phyloP scores from a whole-genome alignment of 2,113 vertebrate genomes.

The Peucedramus taeniatus region DNA sequence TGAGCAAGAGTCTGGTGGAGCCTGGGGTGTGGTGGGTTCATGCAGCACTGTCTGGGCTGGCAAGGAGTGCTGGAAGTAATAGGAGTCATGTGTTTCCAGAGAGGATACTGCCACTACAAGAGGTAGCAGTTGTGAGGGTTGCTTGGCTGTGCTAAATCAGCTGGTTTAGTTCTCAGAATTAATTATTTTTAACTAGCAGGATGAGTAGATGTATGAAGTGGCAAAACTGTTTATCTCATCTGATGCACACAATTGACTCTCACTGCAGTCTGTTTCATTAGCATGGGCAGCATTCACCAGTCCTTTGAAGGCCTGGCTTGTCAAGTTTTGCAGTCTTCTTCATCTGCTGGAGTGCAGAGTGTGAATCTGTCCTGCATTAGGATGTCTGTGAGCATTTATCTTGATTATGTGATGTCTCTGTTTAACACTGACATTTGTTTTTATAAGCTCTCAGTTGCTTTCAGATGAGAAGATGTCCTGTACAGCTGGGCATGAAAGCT shows the following conservation, averaged over 20 bases:
- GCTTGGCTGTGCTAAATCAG: neutral
- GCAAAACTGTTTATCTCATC: neutral
- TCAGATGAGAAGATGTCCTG: neutral
- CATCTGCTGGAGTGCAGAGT: neutral
- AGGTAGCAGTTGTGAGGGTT: neutral
- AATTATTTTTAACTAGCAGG: neutral
- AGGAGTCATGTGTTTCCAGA: neutral
- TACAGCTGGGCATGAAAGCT: neutral
- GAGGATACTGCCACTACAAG: neutral
- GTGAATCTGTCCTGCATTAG: neutral
- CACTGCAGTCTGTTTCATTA: neutral
- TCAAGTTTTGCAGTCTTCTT: neutral
- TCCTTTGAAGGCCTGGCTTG: slow-evolving; percentile 19
- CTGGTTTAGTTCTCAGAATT: neutral
- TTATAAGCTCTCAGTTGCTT: neutral
- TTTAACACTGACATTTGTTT: neutral
- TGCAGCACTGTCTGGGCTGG: neutral
- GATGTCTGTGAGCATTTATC: neutral
- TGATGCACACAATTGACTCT: neutral
- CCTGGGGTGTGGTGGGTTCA: neutral
- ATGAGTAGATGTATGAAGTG: neutral
- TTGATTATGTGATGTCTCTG: neutral
- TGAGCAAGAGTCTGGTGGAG: slow-evolving; percentile 6
- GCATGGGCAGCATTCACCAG: neutral
- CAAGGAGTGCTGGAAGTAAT: neutral